Conservation (phyloP, 2,113 vertebrate species). For the Prunella himalayana region DNA sequence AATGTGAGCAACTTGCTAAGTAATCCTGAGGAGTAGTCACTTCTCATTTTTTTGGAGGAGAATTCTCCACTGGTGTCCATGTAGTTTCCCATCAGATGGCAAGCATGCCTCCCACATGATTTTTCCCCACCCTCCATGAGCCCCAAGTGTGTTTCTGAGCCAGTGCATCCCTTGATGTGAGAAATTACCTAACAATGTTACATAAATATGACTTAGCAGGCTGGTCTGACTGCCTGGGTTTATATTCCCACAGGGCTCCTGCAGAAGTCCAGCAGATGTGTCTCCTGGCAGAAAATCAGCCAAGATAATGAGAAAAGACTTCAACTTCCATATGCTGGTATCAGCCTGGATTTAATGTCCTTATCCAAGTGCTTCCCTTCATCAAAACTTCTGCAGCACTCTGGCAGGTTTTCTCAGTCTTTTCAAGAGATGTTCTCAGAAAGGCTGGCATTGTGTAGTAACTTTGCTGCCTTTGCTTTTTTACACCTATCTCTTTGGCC, state of each 20-base stretch:
- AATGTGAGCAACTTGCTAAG: constrained; percentile 3
- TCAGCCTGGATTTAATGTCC: constrained; percentile 26
- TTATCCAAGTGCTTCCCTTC: background rate
- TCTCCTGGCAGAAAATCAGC: constrained; percentile 58
- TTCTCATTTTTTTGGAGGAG: background rate
- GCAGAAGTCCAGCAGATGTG: constrained; percentile 54
- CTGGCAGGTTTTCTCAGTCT: background rate
- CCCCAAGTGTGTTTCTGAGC: background rate
- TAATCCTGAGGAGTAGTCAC: background rate
- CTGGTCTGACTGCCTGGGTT: background rate
- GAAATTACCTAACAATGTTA: constrained; percentile 21
- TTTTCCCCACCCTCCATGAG: background rate
- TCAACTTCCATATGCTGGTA: constrained; percentile 49
- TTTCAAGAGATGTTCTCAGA: background rate
- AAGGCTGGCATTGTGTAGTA: background rate
- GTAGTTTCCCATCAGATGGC: background rate
- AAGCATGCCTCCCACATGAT: background rate
- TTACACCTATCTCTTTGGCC: background rate
- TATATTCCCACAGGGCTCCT: background rate
- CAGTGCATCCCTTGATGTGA: background rate
- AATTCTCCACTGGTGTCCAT: background rate
- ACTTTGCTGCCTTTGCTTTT: background rate
- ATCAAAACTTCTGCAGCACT: background rate
- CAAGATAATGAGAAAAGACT: constrained; percentile 57
- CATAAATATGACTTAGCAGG: constrained; percentile 18